phyloP scores from a whole-genome alignment of 2,888 invertebrate species.

The Hypomecis atomaria region DNA sequence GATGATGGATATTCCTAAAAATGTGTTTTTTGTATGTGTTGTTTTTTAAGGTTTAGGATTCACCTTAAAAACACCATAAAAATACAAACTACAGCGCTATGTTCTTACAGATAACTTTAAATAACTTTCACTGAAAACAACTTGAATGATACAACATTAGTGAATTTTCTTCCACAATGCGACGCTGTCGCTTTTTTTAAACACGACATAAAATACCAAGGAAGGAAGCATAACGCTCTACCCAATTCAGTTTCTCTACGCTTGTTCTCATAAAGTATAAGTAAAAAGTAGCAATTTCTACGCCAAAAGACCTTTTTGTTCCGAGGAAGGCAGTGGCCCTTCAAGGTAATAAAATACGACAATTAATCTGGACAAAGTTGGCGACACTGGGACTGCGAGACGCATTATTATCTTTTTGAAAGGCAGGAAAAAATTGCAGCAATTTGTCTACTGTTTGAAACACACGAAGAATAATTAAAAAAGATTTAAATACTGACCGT shows the following conservation, averaged over 20 bases:
- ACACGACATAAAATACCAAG: not conserved
- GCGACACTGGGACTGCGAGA: conserved; percentile 50
- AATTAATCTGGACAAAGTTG: conserved; percentile 62
- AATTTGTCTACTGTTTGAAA: conserved; percentile 52
- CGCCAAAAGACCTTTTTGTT: conserved; percentile 40
- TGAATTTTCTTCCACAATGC: too few relatives aligned
- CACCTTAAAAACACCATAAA: too few relatives aligned
- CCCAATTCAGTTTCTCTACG: conserved; percentile 1
- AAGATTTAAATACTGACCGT: conserved; percentile 23
- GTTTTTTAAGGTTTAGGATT: too few relatives aligned
- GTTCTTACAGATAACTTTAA: too few relatives aligned
- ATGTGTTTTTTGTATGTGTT: too few relatives aligned
- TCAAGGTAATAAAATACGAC: conserved; percentile 57
- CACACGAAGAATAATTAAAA: conserved; percentile 42
- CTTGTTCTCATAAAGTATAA: not conserved
- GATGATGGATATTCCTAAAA: too few relatives aligned
- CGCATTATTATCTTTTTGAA: conserved; percentile 59
- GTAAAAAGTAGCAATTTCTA: conserved; percentile 8
- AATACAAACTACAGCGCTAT: too few relatives aligned
- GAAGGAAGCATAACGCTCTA: not conserved
- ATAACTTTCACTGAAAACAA: too few relatives aligned
- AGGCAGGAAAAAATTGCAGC: conserved; percentile 47
- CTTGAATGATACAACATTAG: too few relatives aligned
- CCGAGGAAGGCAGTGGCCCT: conserved; percentile 47
- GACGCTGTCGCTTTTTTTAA: too few relatives aligned